Base-by-base conservation (phyloP, 2,888 invertebrate species). In the Noctuana brunneofusca region DNA sequence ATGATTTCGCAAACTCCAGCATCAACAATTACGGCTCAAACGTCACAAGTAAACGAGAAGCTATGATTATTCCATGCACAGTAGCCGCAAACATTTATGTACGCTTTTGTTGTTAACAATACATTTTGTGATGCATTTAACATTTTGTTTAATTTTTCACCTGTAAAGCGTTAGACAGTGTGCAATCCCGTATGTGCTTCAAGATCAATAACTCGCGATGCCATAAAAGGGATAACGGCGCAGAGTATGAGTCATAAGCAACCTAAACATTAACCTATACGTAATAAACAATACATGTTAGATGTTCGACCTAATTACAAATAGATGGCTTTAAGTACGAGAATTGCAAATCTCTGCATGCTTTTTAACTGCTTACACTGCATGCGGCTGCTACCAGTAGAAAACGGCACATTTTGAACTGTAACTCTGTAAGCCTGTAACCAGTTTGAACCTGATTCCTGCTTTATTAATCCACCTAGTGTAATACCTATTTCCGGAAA, bases 1-100 rank as follows among this genome's bases (percentile, higher is more conserved):
- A 94, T 84, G 93, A 94, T 84, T 87, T 91, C 80, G 89, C 89
- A 78, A 89, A 89, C 77, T 79, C 83, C 89, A 89, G 89, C 84
- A 78, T 89, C 88, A 91, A 90, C 88, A 92, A 93, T 78, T 94
- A 94, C 85, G 94, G 94, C 78, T 93, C 94, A 69, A 93, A 93
- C 77, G 90, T 89, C 75, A 78, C 92, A 85, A 93, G 94, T 94
- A 92, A 92, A 93, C 77, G 66, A 79, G 83, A 84, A 85, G 81
- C 83, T 84, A 80, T 80, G 75, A 81, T 83, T 80, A 81, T 83
- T 81, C 71, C 80, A 82, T 81, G 88, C 90, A 91, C 90, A 73
- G 87, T 89, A 89, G 88, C 81, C 79, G 84, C 87, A 74, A 81
- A 71, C 80, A 69, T 80, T 72, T 76, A 70, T 87, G 82, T 87